These are phyloP conservation scores for Metallyticus violacea DNA, from an alignment of 2,888 invertebrate species.

Conservation along the genomic window DNA sequence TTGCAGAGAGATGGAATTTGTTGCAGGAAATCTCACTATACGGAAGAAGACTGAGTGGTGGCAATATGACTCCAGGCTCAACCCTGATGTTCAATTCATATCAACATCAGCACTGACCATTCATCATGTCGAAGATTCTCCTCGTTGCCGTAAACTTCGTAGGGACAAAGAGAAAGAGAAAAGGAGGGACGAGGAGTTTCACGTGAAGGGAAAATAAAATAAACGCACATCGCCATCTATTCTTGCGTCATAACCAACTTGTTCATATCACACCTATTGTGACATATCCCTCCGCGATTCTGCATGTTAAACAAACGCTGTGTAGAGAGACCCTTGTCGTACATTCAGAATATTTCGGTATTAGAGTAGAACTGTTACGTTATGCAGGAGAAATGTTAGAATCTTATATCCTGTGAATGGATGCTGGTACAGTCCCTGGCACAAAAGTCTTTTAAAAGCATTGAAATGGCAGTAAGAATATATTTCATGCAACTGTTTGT, in stretches of 20 bases:
- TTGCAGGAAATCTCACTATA: background rate
- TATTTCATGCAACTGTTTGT: too few relatives aligned
- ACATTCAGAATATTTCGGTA: background rate
- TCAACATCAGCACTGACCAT: conserved; percentile 24
- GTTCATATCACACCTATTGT: background rate
- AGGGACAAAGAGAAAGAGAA: background rate
- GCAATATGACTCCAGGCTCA: conserved; percentile 18
- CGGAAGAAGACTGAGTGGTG: conserved; percentile 23
- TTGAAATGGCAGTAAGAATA: too few relatives aligned
- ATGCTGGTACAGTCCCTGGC: too few relatives aligned
- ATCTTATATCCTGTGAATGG: too few relatives aligned
- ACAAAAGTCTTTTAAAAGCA: too few relatives aligned
- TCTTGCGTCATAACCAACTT: background rate
- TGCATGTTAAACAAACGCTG: background rate
- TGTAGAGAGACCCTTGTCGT: background rate
- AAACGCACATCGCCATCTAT: background rate
- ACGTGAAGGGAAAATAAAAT: background rate
- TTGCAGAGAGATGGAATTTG: background rate
- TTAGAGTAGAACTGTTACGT: too few relatives aligned
- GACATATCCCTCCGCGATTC: background rate
- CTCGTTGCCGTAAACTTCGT: conserved; percentile 21
- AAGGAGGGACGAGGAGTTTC: background rate
- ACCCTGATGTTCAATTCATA: conserved; percentile 31
- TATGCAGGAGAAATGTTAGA: too few relatives aligned
- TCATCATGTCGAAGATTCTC: conserved; percentile 20